These are phyloP conservation scores for Macaca fascicularis DNA, from an alignment of 2,113 vertebrate species.

Conservation along the genomic window DNA sequence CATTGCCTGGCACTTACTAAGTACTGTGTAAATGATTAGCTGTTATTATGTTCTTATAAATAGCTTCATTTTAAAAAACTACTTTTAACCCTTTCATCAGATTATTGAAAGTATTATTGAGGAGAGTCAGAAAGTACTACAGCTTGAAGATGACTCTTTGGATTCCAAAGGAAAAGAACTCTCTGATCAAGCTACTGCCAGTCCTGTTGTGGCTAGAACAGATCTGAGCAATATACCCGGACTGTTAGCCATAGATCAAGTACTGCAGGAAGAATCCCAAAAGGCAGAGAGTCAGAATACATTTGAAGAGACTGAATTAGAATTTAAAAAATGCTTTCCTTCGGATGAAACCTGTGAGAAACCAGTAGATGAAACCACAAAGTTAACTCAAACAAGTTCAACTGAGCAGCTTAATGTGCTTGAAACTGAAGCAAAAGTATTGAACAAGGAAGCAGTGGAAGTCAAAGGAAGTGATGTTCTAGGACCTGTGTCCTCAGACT, in stretches of 20 bases:
- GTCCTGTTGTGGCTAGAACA: slow-evolving; percentile 73
- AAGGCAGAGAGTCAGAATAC: slow-evolving; percentile 61
- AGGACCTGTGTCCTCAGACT: slow-evolving; percentile 83
- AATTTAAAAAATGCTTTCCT: slow-evolving; percentile 68
- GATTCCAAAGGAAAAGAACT: slow-evolving; percentile 71
- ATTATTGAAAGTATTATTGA: slow-evolving; percentile 99
- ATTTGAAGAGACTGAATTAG: slow-evolving; percentile 68
- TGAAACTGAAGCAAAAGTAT: slow-evolving; percentile 69
- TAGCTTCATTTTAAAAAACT: slow-evolving; percentile 37
- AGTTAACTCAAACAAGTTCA: slow-evolving; percentile 66
- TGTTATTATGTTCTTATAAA: slow-evolving; percentile 50
- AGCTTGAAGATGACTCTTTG: slow-evolving; percentile 86
- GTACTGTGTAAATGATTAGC: slow-evolving; percentile 25
- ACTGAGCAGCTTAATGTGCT: slow-evolving; percentile 60
- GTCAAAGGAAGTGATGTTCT: slow-evolving; percentile 84
- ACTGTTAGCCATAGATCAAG: slow-evolving; percentile 75
- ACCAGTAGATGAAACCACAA: slow-evolving; percentile 58
- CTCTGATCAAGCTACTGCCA: slow-evolving; percentile 69
- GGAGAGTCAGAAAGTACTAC: slow-evolving; percentile 92
- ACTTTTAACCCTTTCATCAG: slow-evolving; percentile 81
- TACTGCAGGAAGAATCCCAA: slow-evolving; percentile 70
- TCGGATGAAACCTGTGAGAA: slow-evolving; percentile 70
- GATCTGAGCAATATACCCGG: slow-evolving; percentile 79
- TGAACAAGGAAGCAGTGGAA: slow-evolving; percentile 72
- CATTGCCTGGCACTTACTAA: slow-evolving; percentile 10